phyloP scores from a whole-genome alignment of 2,113 vertebrate species.

The Macquaria australasica region DNA sequence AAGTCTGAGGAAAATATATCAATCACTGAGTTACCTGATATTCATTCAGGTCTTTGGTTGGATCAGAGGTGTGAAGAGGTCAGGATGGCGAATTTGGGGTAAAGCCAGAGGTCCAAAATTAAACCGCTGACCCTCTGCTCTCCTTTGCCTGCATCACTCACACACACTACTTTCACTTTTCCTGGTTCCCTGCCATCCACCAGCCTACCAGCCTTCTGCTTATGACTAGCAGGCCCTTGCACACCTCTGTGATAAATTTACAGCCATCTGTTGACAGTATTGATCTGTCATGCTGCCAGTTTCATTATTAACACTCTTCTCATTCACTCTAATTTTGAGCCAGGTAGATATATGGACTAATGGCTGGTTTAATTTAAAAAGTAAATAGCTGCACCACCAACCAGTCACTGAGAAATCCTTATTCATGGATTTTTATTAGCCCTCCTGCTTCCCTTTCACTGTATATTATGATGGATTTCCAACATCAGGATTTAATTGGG shows the following conservation, averaged over 20 bases:
- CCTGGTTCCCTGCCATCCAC: background rate
- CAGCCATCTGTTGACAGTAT: constrained; percentile 51
- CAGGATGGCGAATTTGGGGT: background rate
- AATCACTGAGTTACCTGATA: background rate
- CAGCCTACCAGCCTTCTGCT: constrained; percentile 26
- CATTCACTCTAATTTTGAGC: constrained; percentile 47
- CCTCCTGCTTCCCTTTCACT: constrained; percentile 9
- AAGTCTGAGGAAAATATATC: background rate
- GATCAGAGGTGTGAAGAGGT: background rate
- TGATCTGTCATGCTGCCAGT: constrained; percentile 53
- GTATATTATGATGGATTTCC: constrained; percentile 28
- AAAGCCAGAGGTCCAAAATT: background rate
- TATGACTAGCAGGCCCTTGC: background rate
- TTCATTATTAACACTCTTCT: constrained; percentile 54
- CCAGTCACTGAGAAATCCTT: constrained; percentile 24
- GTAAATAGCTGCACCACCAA: constrained; percentile 20
- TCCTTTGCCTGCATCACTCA: background rate
- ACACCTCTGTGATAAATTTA: constrained; percentile 55
- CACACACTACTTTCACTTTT: background rate
- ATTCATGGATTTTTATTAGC: constrained; percentile 53
- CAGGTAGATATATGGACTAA: constrained; percentile 45
- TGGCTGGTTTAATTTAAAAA: constrained; percentile 56
- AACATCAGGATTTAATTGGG: constrained; percentile 1
- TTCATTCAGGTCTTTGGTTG: background rate
- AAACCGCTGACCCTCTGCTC: background rate